phyloP scores from a whole-genome alignment of 1,140 invertebrate species.

The Gonatopus flavifemur region DNA sequence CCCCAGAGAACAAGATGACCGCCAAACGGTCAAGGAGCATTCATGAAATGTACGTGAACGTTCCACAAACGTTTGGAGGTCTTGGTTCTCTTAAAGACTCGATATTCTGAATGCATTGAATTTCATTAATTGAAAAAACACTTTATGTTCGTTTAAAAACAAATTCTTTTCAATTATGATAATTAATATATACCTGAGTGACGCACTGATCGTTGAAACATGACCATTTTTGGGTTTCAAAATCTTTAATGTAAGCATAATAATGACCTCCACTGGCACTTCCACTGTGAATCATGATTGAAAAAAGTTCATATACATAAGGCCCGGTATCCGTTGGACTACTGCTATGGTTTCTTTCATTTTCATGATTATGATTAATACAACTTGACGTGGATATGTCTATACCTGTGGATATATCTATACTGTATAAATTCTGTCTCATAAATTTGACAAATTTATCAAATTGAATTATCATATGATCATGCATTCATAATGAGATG shows the following conservation, averaged over 20 bases:
- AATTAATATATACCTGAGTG: slow-evolving; percentile 61
- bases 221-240: slow-evolving; percentile 74
- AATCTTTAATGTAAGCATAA: slow-evolving; percentile 92
- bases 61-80: neutral
- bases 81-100: neutral
- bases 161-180: neutral
- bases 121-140: neutral
- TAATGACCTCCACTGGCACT: slow-evolving; percentile 91
- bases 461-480: too few species aligned
- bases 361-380: slow-evolving; percentile 46
- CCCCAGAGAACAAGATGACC: too few species aligned
- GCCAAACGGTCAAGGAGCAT: too few species aligned
- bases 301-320: slow-evolving; percentile 86
- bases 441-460: too few species aligned
- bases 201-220: slow-evolving; percentile 84
- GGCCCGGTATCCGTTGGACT: slow-evolving; percentile 63
- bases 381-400: slow-evolving; percentile 59
- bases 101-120: neutral
- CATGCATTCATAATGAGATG: too few species aligned
- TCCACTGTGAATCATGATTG: slow-evolving; percentile 92
- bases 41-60: too few species aligned
- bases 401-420: slow-evolving; percentile 54
- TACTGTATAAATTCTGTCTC: too few species aligned
- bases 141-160: neutral
- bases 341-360: slow-evolving; percentile 59